Evolutionary conservation across 2,113 vertebrate genomes (phyloP).

Genomic region (Oreochromis tanganicae): DNA sequence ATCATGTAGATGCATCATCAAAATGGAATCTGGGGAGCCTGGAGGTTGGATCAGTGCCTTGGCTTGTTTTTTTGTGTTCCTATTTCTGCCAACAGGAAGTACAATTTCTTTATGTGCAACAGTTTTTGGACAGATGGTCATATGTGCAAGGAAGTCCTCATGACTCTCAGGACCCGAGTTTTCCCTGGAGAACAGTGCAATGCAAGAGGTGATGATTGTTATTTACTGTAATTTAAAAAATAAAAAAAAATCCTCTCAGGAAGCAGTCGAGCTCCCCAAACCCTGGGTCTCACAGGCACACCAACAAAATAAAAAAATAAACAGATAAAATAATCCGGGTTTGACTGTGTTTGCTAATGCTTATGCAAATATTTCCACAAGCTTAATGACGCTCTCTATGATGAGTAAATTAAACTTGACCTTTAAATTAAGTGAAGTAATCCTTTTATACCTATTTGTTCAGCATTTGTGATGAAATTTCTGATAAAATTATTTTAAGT

Average conservation of each 20-base stretch:
- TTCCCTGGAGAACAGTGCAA: not conserved
- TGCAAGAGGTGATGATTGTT: not conserved
- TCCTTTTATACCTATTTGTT: not conserved
- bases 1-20: not conserved
- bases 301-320: not conserved
- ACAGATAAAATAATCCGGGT: not conserved
- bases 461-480: not conserved
- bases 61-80: not conserved
- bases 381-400: not conserved
- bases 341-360: not conserved
- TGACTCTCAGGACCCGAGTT: not conserved
- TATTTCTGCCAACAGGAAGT: not conserved
- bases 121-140: not conserved
- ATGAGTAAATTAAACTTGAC: not conserved
- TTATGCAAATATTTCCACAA: not conserved
- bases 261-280: not conserved
- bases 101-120: not conserved
- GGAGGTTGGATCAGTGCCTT: not conserved
- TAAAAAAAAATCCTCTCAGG: not conserved
- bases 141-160: not conserved
- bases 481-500: not conserved
- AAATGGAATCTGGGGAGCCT: not conserved
- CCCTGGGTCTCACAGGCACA: not conserved
- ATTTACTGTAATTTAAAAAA: not conserved
- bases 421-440: not conserved